These are phyloP conservation scores for Drosophila hydei DNA, from an alignment of 1,140 invertebrate species.

Conservation along the genomic window DNA sequence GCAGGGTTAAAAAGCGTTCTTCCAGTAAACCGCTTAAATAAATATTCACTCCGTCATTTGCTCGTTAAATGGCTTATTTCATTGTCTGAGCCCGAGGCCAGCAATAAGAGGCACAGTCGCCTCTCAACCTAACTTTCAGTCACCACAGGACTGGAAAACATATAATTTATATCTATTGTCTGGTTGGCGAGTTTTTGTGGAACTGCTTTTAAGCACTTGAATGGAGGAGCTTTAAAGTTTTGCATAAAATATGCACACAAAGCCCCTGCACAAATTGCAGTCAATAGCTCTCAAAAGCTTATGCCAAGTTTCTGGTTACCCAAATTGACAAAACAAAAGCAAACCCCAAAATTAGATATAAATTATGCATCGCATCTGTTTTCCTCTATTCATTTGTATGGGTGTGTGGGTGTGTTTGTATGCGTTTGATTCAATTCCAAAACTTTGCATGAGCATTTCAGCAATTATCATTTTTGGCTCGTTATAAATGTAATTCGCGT, in stretches of 20 bases:
- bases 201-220: slow-evolving; percentile 51
- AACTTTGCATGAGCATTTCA: slow-evolving; percentile 18
- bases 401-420: neutral
- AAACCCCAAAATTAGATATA: slow-evolving; percentile 62
- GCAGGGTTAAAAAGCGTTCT: no score
- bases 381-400: neutral
- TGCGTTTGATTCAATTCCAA: slow-evolving; percentile 29
- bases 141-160: no score
- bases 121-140: no score
- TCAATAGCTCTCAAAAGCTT: slow-evolving; percentile 66
- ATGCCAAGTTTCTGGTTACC: slow-evolving; percentile 66
- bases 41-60: no score
- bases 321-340: slow-evolving; percentile 66
- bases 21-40: no score
- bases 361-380: slow-evolving; percentile 63
- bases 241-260: slow-evolving; percentile 73
- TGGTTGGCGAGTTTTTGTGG: slow-evolving; percentile 32
- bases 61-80: no score
- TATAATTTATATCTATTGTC: slow-evolving; percentile 66
- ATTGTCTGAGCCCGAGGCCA: no score
- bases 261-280: slow-evolving; percentile 62
- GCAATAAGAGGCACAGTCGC: no score
- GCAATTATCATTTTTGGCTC: slow-evolving; percentile 19
- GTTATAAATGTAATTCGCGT: neutral
- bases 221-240: slow-evolving; percentile 47